Base-by-base conservation (phyloP, 2,113 vertebrate genomes). In the Indicator indicator region DNA sequence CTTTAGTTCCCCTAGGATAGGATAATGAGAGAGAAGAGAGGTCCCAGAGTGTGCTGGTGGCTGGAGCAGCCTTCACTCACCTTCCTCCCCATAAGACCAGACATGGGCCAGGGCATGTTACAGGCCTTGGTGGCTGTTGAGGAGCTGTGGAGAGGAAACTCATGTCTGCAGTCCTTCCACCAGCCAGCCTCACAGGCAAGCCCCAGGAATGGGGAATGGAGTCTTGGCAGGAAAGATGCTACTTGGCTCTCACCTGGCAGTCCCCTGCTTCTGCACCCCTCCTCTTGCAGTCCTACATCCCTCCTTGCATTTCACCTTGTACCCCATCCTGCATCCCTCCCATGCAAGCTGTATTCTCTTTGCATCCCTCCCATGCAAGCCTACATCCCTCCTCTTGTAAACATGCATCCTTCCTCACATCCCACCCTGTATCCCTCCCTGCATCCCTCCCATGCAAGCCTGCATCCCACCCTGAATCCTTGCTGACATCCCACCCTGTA, bases 11-110 rank as follows among this genome's bases (percentile, higher is more conserved):
- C 2, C 54, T 2, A 6, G 60, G 38, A 27, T 4, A 20, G 62
- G 46, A 16, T 5, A 55, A 27, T 0, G 0, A 64, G 40, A 76
- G 8, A 3, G 1, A 30, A 6, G 28, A 28, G 13, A 28, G 11
- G 11, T 12, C 19, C 24, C 52, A 1, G 2, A 1, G 20, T 0
- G 1, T 28, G 28, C 15, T 5, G 3, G 44, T 2, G 58, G 5
- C 26, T 0, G 0, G 58, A 59, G 36, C 28, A 64, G 26, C 54
- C 73, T 8, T 12, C 2, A 0, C 11, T 9, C 19, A 28, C 7
- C 74, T 32, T 44, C 74, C 3, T 9, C 60, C 32, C 46, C 1
- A 4, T 1, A 3, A 24, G 9, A 62, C 24, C 86, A n/a, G 65
- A 26, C 33, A 27, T 28, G 60, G 71, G 26, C 23, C 4, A 1